phyloP scores from a whole-genome alignment of 2,113 vertebrate genomes.

The Scomber colias region DNA sequence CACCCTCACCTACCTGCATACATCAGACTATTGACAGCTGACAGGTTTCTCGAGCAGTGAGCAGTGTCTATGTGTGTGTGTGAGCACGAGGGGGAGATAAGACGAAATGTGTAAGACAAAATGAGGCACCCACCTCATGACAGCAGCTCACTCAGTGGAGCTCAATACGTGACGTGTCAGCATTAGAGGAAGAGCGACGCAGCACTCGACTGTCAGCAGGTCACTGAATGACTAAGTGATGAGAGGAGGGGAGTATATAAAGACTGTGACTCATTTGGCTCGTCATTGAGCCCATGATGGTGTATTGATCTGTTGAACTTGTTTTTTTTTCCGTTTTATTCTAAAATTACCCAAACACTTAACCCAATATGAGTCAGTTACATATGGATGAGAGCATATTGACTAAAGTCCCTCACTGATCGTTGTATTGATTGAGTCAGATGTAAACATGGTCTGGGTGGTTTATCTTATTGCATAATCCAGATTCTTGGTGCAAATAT shows the following conservation, averaged over 20 bases:
- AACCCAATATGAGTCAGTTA: not conserved
- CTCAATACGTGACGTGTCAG: constrained; percentile 17
- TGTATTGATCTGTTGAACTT: constrained; percentile 45
- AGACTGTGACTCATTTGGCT: not conserved
- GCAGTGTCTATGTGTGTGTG: not conserved
- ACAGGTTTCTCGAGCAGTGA: constrained; percentile 10
- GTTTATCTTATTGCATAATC: no score
- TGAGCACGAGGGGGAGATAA: not conserved
- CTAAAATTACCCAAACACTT: constrained; percentile 15
- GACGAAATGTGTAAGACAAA: constrained; percentile 12
- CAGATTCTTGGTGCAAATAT: no score
- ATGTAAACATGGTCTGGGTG: not conserved
- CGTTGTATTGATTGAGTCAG: not conserved
- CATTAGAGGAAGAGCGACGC: not conserved
- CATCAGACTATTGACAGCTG: constrained; percentile 1
- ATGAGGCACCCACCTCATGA: constrained; percentile 14
- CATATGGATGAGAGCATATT: constrained; percentile 4
- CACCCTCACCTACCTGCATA: not conserved
- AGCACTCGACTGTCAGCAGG: not conserved
- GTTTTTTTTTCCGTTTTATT: constrained; percentile 7
- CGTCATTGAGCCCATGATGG: not conserved
- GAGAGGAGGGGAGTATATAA: constrained; percentile 4
- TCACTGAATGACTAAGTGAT: constrained; percentile 27
- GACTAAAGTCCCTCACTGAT: constrained; percentile 16
- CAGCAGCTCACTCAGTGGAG: constrained; percentile 8